Base-by-base conservation (phyloP, 1,140 invertebrate species). In the Kradibia gibbosae region DNA sequence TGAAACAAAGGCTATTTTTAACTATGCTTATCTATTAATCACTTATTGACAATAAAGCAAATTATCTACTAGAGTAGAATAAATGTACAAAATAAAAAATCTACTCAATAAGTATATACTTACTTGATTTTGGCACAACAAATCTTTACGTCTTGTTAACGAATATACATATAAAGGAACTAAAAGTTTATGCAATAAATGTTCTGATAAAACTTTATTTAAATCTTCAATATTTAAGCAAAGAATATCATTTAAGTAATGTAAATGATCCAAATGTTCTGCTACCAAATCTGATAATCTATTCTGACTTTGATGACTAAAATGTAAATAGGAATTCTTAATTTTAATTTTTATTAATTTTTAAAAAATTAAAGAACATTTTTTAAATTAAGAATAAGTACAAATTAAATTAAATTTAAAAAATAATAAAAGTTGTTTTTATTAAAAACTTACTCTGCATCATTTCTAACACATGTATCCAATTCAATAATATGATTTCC, bases 211-310 rank as follows among this genome's bases (percentile, higher is more conserved):
- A 39, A 99, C 97, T 85, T 97, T 95, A 91, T 99, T 99, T 67
- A 99, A 92, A 86, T 97, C 96, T 50, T 96, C 94, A 86, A 99
- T 98, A 88, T 98, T 95, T 28, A 99, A 93, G 87, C 95, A 95
- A 28, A 99, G 92, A 88, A 99, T 99, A 85, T 99, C 99, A 88
- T 99, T 99, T 34, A 99, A 92, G 90, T 99, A 99, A 92, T 99
- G 98, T 20, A 99, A 92, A 91, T 99, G 97, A 91, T 99, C 98
- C 60, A 99, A 92, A 91, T 99, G 98, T 92, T 99, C 98, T 0
- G 98, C 98, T 4, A 99, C 98, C 71, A 99, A 92, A 91, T 99
- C 98, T 22, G 97, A 94, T 55, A 99, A 92, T 88, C 97, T 95
- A 90, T 94, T 97, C 91, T 95, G 97, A 89, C 94, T 98, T 92